Evolutionary conservation across 2,113 vertebrate species (phyloP).

Genomic region (Neotragus pygmaeus): DNA sequence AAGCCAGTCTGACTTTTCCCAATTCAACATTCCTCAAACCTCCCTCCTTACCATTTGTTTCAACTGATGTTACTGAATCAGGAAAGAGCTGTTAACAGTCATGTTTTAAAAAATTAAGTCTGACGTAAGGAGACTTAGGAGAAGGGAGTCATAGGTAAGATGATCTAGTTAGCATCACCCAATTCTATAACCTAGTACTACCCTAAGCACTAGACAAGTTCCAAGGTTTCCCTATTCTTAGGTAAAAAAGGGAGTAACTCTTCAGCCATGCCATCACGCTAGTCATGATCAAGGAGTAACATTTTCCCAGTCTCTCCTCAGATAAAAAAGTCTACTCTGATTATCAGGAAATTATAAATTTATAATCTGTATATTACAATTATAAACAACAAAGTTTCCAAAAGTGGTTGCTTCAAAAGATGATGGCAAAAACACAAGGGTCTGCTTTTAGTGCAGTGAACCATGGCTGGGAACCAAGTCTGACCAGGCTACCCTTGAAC

Average conservation of each 20-base stretch:
- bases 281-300: not conserved
- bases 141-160: not conserved
- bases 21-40: not conserved
- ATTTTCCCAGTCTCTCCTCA: not conserved
- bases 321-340: not conserved
- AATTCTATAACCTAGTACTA: not conserved
- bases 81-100: not conserved
- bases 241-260: not conserved
- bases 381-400: not conserved
- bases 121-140: not conserved
- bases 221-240: not conserved
- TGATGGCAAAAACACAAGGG: not conserved
- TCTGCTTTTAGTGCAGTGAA: not conserved
- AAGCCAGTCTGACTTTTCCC: not conserved
- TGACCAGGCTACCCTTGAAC: not conserved
- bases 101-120: not conserved
- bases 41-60: not conserved
- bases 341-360: not conserved
- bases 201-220: not conserved
- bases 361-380: not conserved
- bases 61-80: not conserved
- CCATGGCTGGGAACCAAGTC: not conserved
- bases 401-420: conserved; percentile 20
- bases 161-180: not conserved
- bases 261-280: not conserved